Percentiles rank a stretch among this genome's conserved stretches.
phyloP scores from a whole-genome alignment of 2,888 invertebrate genomes.

The Macaria liturata region DNA sequence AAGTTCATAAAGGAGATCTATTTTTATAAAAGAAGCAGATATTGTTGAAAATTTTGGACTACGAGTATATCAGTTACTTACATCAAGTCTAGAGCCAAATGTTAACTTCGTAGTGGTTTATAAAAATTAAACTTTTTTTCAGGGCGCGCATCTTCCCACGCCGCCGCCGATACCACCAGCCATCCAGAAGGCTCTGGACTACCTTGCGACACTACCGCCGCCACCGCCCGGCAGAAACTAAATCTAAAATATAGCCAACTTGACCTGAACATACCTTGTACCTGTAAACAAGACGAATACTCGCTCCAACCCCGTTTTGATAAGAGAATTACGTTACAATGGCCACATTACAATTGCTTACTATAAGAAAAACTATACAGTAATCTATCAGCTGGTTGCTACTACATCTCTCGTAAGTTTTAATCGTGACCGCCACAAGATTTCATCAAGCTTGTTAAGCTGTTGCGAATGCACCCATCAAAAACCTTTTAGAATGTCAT shows the following conservation, averaged over 20 bases:
- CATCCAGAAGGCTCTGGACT: conserved; percentile 89
- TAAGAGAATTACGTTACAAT: conserved; percentile 42
- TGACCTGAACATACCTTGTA: conserved; percentile 37
- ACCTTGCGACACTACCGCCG: conserved; percentile 86
- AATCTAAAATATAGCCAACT: conserved; percentile 19
- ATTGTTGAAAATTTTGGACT: no score
- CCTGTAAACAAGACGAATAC: conserved; percentile 46
- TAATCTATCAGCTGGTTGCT: neutral
- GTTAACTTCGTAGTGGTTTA: no score
- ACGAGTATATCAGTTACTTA: no score
- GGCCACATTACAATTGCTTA: neutral
- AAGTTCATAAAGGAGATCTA: no score
- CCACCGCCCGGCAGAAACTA: conserved; percentile 62
- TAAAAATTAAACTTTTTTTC: conserved; percentile 32
- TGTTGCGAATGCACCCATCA: conserved; percentile 17
- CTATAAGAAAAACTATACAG: no score
- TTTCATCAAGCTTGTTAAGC: conserved; percentile 25
- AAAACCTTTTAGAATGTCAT: conserved; percentile 30
- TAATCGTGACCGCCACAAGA: conserved; percentile 24
- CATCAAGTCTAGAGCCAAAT: no score
- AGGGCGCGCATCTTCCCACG: conserved; percentile 89
- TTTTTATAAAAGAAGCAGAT: no score
- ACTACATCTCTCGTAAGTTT: conserved; percentile 11
- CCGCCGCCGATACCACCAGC: conserved; percentile 90
- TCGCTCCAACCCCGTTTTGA: conserved; percentile 50